Percentiles rank a stretch among this genome's conserved stretches.
phyloP scores from a whole-genome alignment of 1,140 invertebrate species.

The Kradibia gibbosae region DNA sequence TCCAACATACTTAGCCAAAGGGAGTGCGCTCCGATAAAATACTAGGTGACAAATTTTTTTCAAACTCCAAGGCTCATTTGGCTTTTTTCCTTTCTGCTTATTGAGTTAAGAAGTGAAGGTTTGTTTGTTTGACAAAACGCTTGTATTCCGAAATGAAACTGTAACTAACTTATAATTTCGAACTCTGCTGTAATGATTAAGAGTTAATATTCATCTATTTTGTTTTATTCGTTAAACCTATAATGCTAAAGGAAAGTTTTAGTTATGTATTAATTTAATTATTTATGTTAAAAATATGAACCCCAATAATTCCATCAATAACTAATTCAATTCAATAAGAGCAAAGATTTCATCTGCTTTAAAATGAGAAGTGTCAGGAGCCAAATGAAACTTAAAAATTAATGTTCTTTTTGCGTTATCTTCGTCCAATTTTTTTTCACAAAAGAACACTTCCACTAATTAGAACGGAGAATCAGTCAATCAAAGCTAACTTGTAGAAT shows the following conservation, averaged over 20 bases:
- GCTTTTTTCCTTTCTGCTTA: neutral
- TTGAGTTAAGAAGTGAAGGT: neutral
- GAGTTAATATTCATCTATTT: too few species aligned
- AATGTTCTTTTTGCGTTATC: slow-evolving; percentile 17
- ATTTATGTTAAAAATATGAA: too few species aligned
- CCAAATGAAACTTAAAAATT: neutral
- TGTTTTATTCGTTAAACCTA: too few species aligned
- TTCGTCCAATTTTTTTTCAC: slow-evolving; percentile 32
- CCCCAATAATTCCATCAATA: too few species aligned
- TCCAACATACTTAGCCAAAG: slow-evolving; percentile 49
- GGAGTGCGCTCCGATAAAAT: neutral
- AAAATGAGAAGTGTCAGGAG: neutral
- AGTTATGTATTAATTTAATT: too few species aligned
- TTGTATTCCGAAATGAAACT: too few species aligned
- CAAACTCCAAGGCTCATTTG: neutral
- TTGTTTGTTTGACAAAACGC: too few species aligned
- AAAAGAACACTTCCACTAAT: slow-evolving; percentile 26
- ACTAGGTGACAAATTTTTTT: neutral
- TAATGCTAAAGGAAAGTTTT: too few species aligned
- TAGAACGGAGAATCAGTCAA: slow-evolving; percentile 22
- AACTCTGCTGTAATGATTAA: too few species aligned
- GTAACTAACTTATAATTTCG: too few species aligned
- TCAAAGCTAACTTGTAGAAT: slow-evolving; percentile 29
- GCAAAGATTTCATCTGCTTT: too few species aligned
- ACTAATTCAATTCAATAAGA: too few species aligned